These are phyloP conservation scores for Mimumesa dahlbomi DNA, from an alignment of 2,888 invertebrate genomes.

Conservation along the genomic window DNA sequence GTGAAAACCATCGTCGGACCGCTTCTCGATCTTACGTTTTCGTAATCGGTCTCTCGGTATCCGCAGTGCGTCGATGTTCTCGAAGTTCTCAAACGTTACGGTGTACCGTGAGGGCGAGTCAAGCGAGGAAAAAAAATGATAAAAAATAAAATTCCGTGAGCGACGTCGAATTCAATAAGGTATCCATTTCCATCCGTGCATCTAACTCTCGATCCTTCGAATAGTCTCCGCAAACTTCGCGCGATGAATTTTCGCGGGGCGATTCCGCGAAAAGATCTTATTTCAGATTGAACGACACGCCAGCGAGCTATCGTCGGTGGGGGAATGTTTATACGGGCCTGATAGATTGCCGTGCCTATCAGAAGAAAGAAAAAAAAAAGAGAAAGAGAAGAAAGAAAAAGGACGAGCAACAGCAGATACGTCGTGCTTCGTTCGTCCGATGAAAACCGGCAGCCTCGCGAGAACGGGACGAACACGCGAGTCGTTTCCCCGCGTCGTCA, in stretches of 20 bases:
- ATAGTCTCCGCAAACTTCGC: too few relatives aligned
- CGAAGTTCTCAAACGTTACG: too few relatives aligned
- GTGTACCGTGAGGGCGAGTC: too few relatives aligned
- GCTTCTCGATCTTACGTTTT: too few relatives aligned
- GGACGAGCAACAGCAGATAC: constrained; percentile 20
- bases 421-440: neutral
- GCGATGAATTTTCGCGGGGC: neutral
- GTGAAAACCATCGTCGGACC: too few relatives aligned
- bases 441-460: neutral
- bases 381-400: constrained; percentile 7
- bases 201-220: too few relatives aligned
- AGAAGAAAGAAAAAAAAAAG: constrained; percentile 4
- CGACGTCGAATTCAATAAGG: too few relatives aligned
- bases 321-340: constrained; percentile 7
- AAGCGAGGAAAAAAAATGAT: too few relatives aligned
- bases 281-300: constrained; percentile 21
- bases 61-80: too few relatives aligned
- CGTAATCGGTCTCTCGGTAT: too few relatives aligned
- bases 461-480: neutral
- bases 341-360: constrained; percentile 37
- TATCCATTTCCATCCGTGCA: too few relatives aligned
- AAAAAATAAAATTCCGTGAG: too few relatives aligned
- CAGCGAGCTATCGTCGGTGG: constrained; percentile 3
- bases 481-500: constrained; percentile 45
- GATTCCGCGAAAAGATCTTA: constrained; percentile 28